These are phyloP conservation scores for Cepaea hortensis DNA, from an alignment of 2,888 invertebrate species.

Conservation along the genomic window DNA sequence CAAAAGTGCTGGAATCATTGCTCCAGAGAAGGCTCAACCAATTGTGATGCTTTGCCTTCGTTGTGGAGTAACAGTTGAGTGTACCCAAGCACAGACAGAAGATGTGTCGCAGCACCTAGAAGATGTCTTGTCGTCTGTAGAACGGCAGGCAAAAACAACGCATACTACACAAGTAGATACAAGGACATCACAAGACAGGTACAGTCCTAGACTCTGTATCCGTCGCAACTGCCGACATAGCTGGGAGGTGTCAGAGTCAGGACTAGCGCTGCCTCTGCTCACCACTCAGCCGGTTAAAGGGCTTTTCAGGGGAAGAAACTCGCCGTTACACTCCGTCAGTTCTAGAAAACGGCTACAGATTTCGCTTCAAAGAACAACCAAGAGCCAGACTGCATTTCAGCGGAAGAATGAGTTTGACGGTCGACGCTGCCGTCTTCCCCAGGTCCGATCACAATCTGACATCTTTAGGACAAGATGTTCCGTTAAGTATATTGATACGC, in stretches of 20 bases:
- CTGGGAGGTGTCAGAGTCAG: not conserved
- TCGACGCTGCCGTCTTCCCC: not conserved
- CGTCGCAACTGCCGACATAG: too few species aligned
- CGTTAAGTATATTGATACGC: not conserved
- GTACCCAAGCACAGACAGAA: too few species aligned
- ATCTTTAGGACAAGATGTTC: not conserved
- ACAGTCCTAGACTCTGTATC: not conserved
- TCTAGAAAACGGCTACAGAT: not conserved
- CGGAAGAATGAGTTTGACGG: too few species aligned
- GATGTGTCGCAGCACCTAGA: not conserved
- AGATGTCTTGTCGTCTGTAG: not conserved
- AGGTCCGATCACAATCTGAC: not conserved
- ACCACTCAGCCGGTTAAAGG: not conserved
- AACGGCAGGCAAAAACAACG: not conserved
- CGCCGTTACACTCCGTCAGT: not conserved
- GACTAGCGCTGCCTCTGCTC: not conserved
- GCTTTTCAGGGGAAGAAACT: too few species aligned
- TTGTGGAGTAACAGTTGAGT: not conserved
- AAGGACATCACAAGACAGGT: not conserved
- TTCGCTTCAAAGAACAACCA: not conserved
- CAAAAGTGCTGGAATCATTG: too few species aligned
- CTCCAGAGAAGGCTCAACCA: not conserved
- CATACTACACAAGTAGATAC: not conserved
- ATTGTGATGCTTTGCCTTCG: not conserved
- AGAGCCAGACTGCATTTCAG: not conserved